Base-by-base conservation (phyloP, 2,797 vertebrate genomes). In the Masticophis lateralis region DNA sequence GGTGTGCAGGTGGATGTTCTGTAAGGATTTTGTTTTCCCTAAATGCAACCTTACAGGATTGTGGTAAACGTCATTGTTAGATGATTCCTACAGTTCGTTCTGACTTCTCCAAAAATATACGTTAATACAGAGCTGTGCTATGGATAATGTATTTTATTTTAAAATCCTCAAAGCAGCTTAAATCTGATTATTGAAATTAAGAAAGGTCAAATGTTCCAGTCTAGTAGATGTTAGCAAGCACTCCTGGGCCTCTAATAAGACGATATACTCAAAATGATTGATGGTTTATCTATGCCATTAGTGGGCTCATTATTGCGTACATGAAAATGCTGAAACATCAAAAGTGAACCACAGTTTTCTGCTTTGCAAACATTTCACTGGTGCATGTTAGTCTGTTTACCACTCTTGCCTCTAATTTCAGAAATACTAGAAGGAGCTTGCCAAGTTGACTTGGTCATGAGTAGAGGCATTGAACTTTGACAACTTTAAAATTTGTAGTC, bases 341-440 rank as follows among this genome's bases (percentile, higher is more conserved):
- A 91, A 91, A 27, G 51, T 61, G 91, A 66, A 28, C 51, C 89
- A 56, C 0, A 14, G 8, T 63, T 9, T 69, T 95, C 55, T 90
- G 93, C 87, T 94, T 18, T 47, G 27, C 27, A 43, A 53, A 43
- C 28, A 61, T 69, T 25, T 92, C 93, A 74, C 86, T 69, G 86
- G 69, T 74, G 91, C 51, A 92, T 90, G 25, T 92, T 91, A 89
- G 22, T 5, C 51, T 74, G 79, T 56, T 94, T 63, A 91, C 87
- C 91, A 56, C 5, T 59, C 83, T 55, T 10, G 27, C 56, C 27
- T 53, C 25, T 14, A 28, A 43, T 43, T 53, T 86, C 86, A 53
- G 47, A 27, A 86, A 86, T 53, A 86, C 28, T 28, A 53, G 27
- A 53, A 74, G 47, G 47, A 47, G 47, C 47, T 47, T 4, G 47